Evolutionary conservation across 1,140 invertebrate genomes (phyloP), one percentile per base, ranked within the genome.

Genomic region (Papilio dardanus): DNA sequence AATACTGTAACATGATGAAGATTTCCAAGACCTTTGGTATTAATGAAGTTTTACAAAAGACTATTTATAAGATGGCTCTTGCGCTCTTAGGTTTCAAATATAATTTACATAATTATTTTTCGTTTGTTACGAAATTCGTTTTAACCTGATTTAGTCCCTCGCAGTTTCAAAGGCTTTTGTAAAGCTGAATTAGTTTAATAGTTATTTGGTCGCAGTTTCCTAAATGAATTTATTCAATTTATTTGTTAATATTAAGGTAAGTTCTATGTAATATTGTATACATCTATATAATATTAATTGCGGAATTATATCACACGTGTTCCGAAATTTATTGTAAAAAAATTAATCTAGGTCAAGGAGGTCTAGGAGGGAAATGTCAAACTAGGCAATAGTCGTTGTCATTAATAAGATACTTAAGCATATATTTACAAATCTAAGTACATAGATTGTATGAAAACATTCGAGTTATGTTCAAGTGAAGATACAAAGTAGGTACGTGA

Each of bases 101-200:
- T 28, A 62, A 62, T 62, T 62, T 62, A 62, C 54, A 62, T 62
- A 62, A 62, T 62, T 62, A 62, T 62, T 62, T 62, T 62, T 62
- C 54, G 54, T 62, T 62, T 24, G 54, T 62, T 62, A 62, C 24
- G 54, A 62, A 62, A 28, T 62, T 62, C 24, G 24, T 62, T 62
- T 62, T 62, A 62, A 62, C 54, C 24, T 10, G 54, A 62, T 62
- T 62, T 62, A 46, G 54, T 28, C 10, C 6, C 54, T 62, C 24
- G 54, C 28, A 28, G 24, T 62, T 62, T 62, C 54, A 62, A 62
- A 62, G 54, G 54, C 54, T n/a, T 62, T 62, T 62, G 54, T 62
- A 30, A 62, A 16, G 21, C 24, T 28, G 21, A 62, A 62, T 62
- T 24, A 62, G 12, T 28, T 62, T 30, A 62, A 62, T 62, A 28